Evolutionary conservation across 2,113 vertebrate species (phyloP), one percentile per base, ranked within the genome.

Genomic region (Cyphotilapia sp.): DNA sequence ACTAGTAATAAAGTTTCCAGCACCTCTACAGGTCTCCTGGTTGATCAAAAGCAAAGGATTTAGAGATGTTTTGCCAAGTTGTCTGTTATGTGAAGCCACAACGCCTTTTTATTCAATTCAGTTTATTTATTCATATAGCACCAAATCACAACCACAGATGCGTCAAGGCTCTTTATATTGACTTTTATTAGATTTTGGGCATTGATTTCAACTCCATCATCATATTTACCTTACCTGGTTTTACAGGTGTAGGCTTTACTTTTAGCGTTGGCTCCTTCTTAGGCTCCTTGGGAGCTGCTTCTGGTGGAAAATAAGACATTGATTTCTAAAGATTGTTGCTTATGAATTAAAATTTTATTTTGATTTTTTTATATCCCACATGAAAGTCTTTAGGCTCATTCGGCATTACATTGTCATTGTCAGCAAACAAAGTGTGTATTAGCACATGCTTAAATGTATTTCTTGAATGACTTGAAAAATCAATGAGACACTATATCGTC

Each of bases 181-280:
- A 61, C 56, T 59, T 59, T 61, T 33, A 61, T 33, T 61, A 33
- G 29, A 61, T 17, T 61, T 61, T 10, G 8, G 22, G 38, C 8
- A 16, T 27, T 16, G 13, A 74, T 17, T 29, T 63, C 59, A 63
- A 35, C 17, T 63, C 17, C 29, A 19, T 35, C 29, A 33, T 11
- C 31, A 63, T 63, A 7, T 85, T 80, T 76, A 17, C 9, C 33
- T 88, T 92, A 94, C 91, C 94, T 90, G 82, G 63, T 83, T 89
- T 93, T n/a, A 78, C 56, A 86, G 66, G 54, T 80, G 86, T 45
- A 88, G 59, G 51, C 90, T 85, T 87, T 71, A 80, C 7, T 82
- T 90, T 86, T 80, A 80, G 49, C 27, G 45, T 45, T 83, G 80
- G 66, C 80, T 91, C 87, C 81, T 89, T 89, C 71, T 82, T 83